These are phyloP conservation scores for Tragelaphus oryx DNA, from an alignment of 2,797 vertebrate species.

Conservation along the genomic window DNA sequence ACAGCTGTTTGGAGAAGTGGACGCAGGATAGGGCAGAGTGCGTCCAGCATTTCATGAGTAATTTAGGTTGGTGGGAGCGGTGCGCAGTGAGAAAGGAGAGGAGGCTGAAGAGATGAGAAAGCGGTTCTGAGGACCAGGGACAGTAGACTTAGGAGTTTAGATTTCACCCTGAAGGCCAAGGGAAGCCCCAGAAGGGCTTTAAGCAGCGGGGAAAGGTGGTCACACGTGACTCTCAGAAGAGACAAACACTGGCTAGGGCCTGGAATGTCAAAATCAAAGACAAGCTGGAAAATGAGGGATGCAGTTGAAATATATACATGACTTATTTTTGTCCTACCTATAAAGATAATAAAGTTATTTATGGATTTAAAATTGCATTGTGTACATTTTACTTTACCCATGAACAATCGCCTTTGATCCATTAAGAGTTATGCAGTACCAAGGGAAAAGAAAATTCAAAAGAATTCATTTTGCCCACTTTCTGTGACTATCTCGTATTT, in stretches of 20 bases:
- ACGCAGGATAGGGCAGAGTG: not conserved
- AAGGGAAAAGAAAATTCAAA: not conserved
- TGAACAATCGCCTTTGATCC: not conserved
- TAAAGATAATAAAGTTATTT: constrained; percentile 1
- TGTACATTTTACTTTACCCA: not conserved
- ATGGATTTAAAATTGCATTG: not conserved
- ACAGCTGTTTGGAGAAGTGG: not conserved
- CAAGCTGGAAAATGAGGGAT: not conserved
- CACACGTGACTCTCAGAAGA: not conserved
- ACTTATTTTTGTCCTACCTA: not conserved
- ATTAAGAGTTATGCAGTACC: not conserved
- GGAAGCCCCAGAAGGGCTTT: not conserved
- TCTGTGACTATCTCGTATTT: not conserved
- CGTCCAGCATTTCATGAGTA: not conserved
- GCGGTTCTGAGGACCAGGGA: not conserved
- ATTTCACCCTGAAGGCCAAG: not conserved
- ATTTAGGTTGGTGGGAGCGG: not conserved
- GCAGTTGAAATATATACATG: not conserved
- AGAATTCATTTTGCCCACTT: not conserved
- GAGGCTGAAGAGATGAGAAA: not conserved
- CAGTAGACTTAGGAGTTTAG: not conserved
- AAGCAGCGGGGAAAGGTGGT: not conserved
- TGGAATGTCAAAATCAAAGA: constrained; percentile 5
- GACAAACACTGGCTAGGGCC: not conserved
- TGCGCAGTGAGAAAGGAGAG: not conserved